Conservation (phyloP, 2,888 invertebrate species). For the Xestia sexstrigata region DNA sequence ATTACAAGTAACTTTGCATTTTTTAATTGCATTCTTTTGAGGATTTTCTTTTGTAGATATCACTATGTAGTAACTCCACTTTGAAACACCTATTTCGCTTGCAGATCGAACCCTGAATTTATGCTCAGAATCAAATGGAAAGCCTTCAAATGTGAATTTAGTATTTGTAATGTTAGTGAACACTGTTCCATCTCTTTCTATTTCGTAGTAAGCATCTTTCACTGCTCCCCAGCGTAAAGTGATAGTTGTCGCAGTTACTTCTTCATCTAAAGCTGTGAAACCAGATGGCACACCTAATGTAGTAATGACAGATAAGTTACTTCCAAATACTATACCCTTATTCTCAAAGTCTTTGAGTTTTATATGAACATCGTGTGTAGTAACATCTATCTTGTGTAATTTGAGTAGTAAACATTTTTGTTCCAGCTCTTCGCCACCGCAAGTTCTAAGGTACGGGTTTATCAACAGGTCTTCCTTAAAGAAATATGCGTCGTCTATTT, state of each 20-base stretch:
- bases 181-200: constrained; percentile 80
- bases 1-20: constrained; percentile 74
- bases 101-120: constrained; percentile 80
- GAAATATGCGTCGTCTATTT: constrained; percentile 77
- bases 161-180: constrained; percentile 77
- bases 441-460: constrained; percentile 78
- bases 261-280: constrained; percentile 69
- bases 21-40: constrained; percentile 72
- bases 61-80: constrained; percentile 80
- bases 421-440: constrained; percentile 61
- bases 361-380: constrained; percentile 76
- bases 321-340: constrained; percentile 71
- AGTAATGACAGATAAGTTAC: constrained; percentile 60
- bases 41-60: constrained; percentile 75
- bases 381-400: constrained; percentile 78
- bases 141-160: constrained; percentile 75
- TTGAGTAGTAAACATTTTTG: constrained; percentile 82
- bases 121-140: constrained; percentile 75
- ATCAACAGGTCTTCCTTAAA: constrained; percentile 76
- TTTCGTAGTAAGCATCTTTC: constrained; percentile 78
- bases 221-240: constrained; percentile 76
- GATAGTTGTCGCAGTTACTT: constrained; percentile 74
- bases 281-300: constrained; percentile 69
- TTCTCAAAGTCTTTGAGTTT: constrained; percentile 80
- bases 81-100: constrained; percentile 74